phyloP scores from a whole-genome alignment of 2,888 invertebrate species.

The Argyra leucocephala region DNA sequence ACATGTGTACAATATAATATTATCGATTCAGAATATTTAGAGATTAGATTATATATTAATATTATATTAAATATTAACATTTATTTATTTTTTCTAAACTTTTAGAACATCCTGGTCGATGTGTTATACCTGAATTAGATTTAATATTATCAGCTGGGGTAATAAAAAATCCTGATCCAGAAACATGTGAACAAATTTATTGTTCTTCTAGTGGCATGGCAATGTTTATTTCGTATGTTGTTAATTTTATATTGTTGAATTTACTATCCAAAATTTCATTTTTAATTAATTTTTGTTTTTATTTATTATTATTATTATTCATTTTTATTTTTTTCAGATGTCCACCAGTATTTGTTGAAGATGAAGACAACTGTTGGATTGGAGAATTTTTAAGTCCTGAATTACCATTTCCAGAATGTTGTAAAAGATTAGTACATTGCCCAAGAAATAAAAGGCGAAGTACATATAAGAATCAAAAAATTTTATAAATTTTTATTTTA shows the following conservation, averaged over 20 bases:
- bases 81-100: too few species aligned
- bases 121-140: conserved; percentile 5
- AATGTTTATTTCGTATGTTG: conserved; percentile 4
- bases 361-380: conserved; percentile 2
- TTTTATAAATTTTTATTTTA: too few species aligned
- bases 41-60: too few species aligned
- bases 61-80: too few species aligned
- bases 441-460: neutral
- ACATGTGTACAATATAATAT: too few species aligned
- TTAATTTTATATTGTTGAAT: too few species aligned
- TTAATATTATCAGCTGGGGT: conserved; percentile 2
- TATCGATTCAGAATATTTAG: too few species aligned
- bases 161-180: conserved; percentile 8
- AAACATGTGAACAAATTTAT: conserved; percentile 10
- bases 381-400: neutral
- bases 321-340: neutral
- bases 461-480: too few species aligned
- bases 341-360: neutral
- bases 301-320: neutral
- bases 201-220: conserved; percentile 2
- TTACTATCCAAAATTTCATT: too few species aligned
- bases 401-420: conserved; percentile 8
- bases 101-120: conserved; percentile 4
- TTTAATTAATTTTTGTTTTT: neutral
- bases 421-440: neutral